Conservation (phyloP, 2,113 vertebrate genomes). For the Vidua macroura region DNA sequence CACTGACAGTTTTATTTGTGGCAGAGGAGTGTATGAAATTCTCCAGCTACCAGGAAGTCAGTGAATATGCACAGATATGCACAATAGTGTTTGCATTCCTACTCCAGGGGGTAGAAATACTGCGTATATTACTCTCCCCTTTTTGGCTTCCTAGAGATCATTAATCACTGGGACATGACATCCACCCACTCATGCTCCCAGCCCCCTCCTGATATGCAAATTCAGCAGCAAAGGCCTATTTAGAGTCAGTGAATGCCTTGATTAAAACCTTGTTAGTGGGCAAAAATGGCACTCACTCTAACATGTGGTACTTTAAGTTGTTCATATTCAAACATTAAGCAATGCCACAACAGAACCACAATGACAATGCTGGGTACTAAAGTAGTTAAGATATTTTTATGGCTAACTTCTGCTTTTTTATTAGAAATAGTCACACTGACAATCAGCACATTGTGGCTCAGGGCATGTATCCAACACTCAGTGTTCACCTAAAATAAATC, state of each 20-base stretch:
- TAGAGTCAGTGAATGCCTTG: conserved; percentile 58
- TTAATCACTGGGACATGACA: conserved; percentile 86
- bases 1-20: conserved; percentile 85
- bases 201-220: conserved; percentile 78
- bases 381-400: conserved; percentile 1
- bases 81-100: conserved; percentile 85
- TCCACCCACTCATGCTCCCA: conserved; percentile 76
- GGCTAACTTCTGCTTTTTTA: not conserved
- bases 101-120: conserved; percentile 79
- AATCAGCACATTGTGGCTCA: not conserved
- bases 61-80: conserved; percentile 71
- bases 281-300: conserved; percentile 36
- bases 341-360: not conserved
- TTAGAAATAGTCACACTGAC: not conserved
- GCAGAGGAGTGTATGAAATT: conserved; percentile 82
- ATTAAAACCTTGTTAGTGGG: conserved; percentile 66
- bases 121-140: conserved; percentile 75
- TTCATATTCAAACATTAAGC: not conserved
- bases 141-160: conserved; percentile 76
- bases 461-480: not conserved
- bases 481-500: not conserved
- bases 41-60: conserved; percentile 82
- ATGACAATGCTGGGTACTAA: not conserved
- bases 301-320: conserved; percentile 13
- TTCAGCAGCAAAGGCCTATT: conserved; percentile 66